Evolutionary conservation across 2,888 invertebrate genomes (phyloP).

Genomic region (Stenurella melanura): DNA sequence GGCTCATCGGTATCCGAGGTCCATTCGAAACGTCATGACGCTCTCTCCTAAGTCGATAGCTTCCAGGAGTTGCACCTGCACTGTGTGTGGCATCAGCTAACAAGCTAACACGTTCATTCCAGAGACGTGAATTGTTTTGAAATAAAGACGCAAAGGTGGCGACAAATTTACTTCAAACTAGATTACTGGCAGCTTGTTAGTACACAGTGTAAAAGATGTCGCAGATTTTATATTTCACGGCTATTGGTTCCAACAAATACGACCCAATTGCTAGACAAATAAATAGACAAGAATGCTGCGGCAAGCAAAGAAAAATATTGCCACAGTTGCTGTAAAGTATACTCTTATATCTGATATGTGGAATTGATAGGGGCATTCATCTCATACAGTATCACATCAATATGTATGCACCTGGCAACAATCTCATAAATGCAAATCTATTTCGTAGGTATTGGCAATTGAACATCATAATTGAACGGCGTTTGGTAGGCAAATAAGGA

Average conservation of each 20-base stretch:
- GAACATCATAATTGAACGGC: background rate
- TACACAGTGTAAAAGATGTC: slow-evolving; percentile 39
- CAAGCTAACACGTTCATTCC: slow-evolving; percentile 50
- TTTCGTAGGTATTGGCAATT: background rate
- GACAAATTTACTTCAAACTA: slow-evolving; percentile 48
- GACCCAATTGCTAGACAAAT: slow-evolving; percentile 43
- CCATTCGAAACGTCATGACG: slow-evolving; percentile 34
- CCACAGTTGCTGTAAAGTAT: slow-evolving; percentile 8
- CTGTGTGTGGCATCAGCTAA: slow-evolving; percentile 40
- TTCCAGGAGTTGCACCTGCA: slow-evolving; percentile 14
- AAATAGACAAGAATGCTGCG: slow-evolving; percentile 37
- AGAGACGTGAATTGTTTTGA: slow-evolving; percentile 54
- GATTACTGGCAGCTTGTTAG: slow-evolving; percentile 50
- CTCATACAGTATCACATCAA: background rate
- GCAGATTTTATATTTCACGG: slow-evolving; percentile 39
- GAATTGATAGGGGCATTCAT: background rate
- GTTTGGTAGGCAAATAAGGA: background rate
- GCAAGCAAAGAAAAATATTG: slow-evolving; percentile 43
- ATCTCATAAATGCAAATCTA: background rate
- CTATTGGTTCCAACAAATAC: slow-evolving; percentile 41
- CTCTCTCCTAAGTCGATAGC: slow-evolving; percentile 18
- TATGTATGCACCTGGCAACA: background rate
- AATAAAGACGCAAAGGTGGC: slow-evolving; percentile 47
- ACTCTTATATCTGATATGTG: background rate
- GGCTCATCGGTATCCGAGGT: slow-evolving; percentile 21